A percentile compares a stretch with the other conserved stretches of the same genome.
These are phyloP conservation scores for Trypoxylon attenuatum DNA, from an alignment of 2,888 invertebrate genomes.

Conservation along the genomic window DNA sequence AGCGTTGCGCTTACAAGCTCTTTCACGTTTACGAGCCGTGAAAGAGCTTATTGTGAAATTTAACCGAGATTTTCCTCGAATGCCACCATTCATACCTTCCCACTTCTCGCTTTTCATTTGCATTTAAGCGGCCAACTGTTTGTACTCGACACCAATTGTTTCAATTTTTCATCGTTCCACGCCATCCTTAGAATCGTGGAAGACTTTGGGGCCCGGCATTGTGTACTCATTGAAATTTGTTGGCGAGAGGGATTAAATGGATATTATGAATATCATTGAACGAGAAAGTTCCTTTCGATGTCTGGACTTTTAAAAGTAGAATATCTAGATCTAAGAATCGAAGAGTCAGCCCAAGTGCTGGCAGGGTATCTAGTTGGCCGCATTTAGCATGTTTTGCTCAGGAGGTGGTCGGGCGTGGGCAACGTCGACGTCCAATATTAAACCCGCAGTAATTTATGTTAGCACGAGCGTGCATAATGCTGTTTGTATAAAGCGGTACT, in stretches of 20 bases:
- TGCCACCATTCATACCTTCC: conserved; percentile 33
- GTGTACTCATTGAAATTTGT: no score
- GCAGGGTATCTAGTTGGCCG: conserved; percentile 37
- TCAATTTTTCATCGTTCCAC: conserved; percentile 15
- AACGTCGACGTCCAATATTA: conserved; percentile 68
- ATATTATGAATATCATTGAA: no score
- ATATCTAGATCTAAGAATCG: no score
- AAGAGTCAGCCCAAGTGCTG: no score
- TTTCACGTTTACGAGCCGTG: conserved; percentile 37
- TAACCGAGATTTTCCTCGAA: conserved; percentile 38
- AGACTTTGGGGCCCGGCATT: no score
- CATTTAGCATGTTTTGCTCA: conserved; percentile 61
- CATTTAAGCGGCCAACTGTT: conserved; percentile 25
- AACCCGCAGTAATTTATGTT: conserved; percentile 73
- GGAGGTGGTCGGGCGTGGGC: conserved; percentile 64
- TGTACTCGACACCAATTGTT: conserved; percentile 11
- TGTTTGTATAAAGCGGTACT: conserved; percentile 69
- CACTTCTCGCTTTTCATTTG: conserved; percentile 25
- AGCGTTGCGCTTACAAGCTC: conserved; percentile 36
- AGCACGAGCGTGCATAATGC: conserved; percentile 73
- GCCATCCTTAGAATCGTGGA: no score
- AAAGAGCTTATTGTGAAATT: conserved; percentile 51
- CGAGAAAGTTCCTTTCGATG: no score
- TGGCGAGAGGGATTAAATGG: no score
- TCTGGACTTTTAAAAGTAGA: no score